phyloP scores from a whole-genome alignment of 2,888 invertebrate genomes.

The Drosophila infuscata region DNA sequence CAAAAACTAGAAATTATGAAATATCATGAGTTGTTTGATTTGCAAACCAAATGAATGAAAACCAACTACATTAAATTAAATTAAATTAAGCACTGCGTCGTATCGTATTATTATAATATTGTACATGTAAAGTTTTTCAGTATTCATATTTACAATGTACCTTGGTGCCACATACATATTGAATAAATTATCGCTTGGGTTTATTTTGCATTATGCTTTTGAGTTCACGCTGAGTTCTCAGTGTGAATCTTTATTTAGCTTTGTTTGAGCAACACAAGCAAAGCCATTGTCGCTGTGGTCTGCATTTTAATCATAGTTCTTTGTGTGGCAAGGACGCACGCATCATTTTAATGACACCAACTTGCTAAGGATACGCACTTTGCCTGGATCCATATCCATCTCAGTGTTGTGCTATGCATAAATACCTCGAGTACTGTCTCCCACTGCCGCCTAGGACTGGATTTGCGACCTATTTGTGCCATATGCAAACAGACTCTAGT shows the following conservation, averaged over 20 bases:
- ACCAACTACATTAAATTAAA: background rate
- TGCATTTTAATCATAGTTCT: constrained; percentile 67
- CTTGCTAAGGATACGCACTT: constrained; percentile 36
- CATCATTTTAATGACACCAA: constrained; percentile 59
- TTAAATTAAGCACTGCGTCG: background rate
- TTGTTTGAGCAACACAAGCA: constrained; percentile 32
- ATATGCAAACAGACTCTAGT: constrained; percentile 55
- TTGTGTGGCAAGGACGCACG: constrained; percentile 39
- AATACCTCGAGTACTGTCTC: constrained; percentile 4
- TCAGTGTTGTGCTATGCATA: constrained; percentile 19
- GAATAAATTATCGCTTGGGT: constrained; percentile 46
- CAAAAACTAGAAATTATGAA: background rate
- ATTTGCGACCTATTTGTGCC: constrained; percentile 46
- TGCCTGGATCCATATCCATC: constrained; percentile 1
- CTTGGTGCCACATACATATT: constrained; percentile 14
- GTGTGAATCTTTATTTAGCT: constrained; percentile 30
- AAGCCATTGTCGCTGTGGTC: constrained; percentile 47
- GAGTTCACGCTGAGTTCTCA: constrained; percentile 1
- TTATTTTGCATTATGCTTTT: background rate
- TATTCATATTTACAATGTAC: constrained; percentile 18
- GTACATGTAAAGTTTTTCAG: background rate
- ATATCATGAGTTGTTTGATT: background rate
- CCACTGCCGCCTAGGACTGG: background rate
- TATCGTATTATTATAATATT: background rate
- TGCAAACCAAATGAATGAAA: background rate